These are phyloP conservation scores for Crocidura indochinensis DNA, from an alignment of 2,797 vertebrate species.

Conservation along the genomic window DNA sequence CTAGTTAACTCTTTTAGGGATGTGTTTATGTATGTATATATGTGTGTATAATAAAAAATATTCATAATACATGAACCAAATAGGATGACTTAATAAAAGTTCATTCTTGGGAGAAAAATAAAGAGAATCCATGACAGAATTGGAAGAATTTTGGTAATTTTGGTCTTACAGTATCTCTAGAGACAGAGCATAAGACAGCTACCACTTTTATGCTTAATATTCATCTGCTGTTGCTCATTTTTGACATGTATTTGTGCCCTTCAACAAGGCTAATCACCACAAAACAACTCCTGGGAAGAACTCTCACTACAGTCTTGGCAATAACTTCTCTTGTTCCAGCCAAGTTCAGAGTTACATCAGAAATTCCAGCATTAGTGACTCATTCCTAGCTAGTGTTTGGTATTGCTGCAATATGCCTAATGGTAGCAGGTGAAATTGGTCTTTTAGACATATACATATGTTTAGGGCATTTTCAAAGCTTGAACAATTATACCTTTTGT, in stretches of 20 bases:
- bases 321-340: not conserved
- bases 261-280: not conserved
- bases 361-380: slow-evolving; percentile 16
- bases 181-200: accelerated
- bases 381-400: not conserved
- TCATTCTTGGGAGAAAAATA: not conserved
- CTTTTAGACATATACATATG: not conserved
- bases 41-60: not conserved
- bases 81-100: not conserved
- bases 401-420: not conserved
- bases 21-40: too few species aligned
- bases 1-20: too few species aligned
- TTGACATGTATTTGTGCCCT: not conserved
- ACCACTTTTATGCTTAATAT: not conserved
- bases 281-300: not conserved
- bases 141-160: not conserved
- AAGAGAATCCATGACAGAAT: not conserved
- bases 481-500: not conserved
- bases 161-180: accelerated
- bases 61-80: too few species aligned
- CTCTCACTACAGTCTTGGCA: not conserved
- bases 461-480: not conserved
- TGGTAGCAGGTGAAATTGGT: not conserved
- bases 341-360: slow-evolving; percentile 38
- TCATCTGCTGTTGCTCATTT: not conserved